phyloP scores from a whole-genome alignment of 1,140 invertebrate species.

The Tetranychus cinnabarinus region DNA sequence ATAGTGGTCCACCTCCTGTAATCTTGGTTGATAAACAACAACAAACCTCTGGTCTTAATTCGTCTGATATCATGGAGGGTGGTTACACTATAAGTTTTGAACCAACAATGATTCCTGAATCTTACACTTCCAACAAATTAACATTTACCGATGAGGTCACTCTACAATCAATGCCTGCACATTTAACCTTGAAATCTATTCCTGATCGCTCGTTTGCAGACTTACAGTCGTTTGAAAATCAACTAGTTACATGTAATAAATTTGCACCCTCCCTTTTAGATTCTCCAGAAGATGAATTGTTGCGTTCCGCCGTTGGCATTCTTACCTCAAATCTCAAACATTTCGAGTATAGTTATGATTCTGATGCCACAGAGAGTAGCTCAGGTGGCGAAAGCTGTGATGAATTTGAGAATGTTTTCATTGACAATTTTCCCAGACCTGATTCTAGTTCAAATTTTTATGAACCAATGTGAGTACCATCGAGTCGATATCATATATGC shows the following conservation, averaged over 20 bases:
- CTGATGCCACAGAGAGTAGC: conserved; percentile 74
- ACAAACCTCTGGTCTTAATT: background rate
- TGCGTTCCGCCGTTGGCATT: conserved; percentile 4
- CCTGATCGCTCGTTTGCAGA: no score
- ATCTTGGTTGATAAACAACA: background rate
- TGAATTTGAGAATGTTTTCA: conserved; percentile 30
- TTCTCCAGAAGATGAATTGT: background rate
- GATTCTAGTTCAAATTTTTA: background rate
- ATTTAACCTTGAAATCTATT: no score
- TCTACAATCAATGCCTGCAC: no score
- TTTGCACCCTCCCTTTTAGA: background rate
- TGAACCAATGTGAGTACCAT: background rate
- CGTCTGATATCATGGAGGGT: background rate
- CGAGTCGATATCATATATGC: background rate
- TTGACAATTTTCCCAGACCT: background rate
- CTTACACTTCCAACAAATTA: no score
- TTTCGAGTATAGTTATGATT: conserved; percentile 30
- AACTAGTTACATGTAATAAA: background rate
- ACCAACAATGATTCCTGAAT: no score
- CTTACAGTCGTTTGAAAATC: no score
- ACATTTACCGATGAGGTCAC: no score
- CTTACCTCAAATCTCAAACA: conserved; percentile 8
- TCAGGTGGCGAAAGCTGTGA: conserved; percentile 81
- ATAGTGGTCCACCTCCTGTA: background rate
- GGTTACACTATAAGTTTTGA: background rate